phyloP scores from a whole-genome alignment of 2,888 invertebrate genomes.

The Melolontha melolontha region DNA sequence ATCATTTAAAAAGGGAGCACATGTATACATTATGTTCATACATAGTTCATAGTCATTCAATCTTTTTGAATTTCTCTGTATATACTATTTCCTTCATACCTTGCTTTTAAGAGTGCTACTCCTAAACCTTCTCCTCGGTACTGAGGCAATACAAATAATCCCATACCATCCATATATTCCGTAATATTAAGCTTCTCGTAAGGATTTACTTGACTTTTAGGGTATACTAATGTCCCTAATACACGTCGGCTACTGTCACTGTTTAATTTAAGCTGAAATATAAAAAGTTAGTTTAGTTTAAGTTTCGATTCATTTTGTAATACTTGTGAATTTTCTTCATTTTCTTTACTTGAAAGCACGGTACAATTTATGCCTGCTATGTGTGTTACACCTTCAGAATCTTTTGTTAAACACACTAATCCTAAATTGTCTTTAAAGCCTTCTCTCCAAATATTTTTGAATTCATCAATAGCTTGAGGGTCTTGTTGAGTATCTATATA shows the following conservation, averaged over 20 bases:
- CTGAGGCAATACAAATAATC: constrained; percentile 56
- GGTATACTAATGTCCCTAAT: constrained; percentile 31
- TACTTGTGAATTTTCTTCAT: constrained; percentile 6
- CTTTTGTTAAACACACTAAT: constrained; percentile 60
- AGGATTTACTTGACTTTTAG: constrained; percentile 47
- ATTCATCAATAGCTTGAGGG: constrained; percentile 12
- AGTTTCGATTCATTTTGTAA: background rate
- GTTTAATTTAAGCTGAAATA: constrained; percentile 9
- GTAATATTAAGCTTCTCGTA: constrained; percentile 52
- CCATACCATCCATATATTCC: constrained; percentile 57
- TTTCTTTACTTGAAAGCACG: constrained; percentile 9
- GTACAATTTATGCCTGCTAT: constrained; percentile 62
- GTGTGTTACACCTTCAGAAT: constrained; percentile 57
- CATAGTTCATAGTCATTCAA: too few species aligned
- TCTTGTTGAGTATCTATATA: constrained; percentile 27
- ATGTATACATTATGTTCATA: too few species aligned
- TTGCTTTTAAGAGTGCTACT: constrained; percentile 49
- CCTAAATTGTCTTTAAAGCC: constrained; percentile 57
- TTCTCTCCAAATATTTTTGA: constrained; percentile 41
- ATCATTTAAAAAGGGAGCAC: too few species aligned
- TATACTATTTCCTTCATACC: constrained; percentile 46
- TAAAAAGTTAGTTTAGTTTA: background rate
- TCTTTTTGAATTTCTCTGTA: too few species aligned
- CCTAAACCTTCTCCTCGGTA: constrained; percentile 59
- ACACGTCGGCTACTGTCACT: constrained; percentile 9